Evolutionary conservation across 2,888 invertebrate genomes (phyloP).

Genomic region (Idaea aversata): DNA sequence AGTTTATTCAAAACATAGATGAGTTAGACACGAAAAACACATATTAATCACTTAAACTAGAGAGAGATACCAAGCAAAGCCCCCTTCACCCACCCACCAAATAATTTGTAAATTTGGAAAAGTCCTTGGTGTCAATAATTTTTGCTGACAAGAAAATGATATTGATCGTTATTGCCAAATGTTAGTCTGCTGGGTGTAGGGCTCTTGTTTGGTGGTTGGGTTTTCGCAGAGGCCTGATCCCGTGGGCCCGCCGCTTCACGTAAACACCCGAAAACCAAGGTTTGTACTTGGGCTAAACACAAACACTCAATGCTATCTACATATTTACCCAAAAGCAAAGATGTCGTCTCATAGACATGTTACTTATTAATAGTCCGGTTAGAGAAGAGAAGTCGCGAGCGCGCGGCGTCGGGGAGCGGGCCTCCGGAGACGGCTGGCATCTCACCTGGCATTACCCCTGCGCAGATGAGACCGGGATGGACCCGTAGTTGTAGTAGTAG

Average conservation of each 20-base stretch:
- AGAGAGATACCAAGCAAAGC: slow-evolving; percentile 81
- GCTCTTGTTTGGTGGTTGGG: slow-evolving; percentile 81
- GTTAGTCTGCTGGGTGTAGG: slow-evolving; percentile 72
- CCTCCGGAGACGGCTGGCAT: slow-evolving; percentile 80
- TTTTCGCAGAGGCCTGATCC: slow-evolving; percentile 77
- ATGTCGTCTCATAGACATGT: slow-evolving; percentile 33
- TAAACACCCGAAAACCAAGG: slow-evolving; percentile 40
- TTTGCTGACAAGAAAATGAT: slow-evolving; percentile 20
- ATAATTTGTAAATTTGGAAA: slow-evolving; percentile 62
- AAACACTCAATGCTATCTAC: slow-evolving; percentile 44
- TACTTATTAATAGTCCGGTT: slow-evolving; percentile 10
- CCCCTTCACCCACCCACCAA: slow-evolving; percentile 82
- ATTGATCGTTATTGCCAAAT: slow-evolving; percentile 43
- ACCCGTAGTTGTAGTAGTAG: slow-evolving; percentile 95
- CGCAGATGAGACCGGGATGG: slow-evolving; percentile 92
- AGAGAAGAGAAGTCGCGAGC: slow-evolving; percentile 38
- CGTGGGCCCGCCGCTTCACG: slow-evolving; percentile 69
- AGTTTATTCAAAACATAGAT: neutral
- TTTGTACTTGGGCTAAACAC: slow-evolving; percentile 48
- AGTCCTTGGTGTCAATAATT: slow-evolving; percentile 5
- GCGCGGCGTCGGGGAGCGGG: slow-evolving; percentile 76
- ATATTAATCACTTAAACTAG: neutral
- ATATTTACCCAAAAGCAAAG: slow-evolving; percentile 28
- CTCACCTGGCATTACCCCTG: slow-evolving; percentile 95
- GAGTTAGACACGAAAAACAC: slow-evolving; percentile 1